These are phyloP conservation scores for Phasianus colchicus DNA, from an alignment of 2,113 vertebrate genomes.

Conservation along the genomic window DNA sequence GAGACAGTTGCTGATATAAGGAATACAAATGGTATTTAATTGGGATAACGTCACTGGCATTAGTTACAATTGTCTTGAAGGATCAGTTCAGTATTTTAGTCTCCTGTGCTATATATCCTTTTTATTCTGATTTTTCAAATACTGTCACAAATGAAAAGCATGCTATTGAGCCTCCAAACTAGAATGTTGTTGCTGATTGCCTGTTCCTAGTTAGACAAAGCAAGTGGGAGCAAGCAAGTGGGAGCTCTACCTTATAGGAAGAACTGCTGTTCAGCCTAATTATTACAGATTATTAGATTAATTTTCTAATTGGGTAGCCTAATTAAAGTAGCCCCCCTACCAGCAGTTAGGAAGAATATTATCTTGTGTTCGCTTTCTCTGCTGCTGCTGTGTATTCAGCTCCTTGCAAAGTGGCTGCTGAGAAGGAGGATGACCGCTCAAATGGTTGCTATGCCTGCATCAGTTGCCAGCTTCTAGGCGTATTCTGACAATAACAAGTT, in stretches of 20 bases:
- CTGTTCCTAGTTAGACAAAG: not conserved
- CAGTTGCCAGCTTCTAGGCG: constrained; percentile 57
- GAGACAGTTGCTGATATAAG: not conserved
- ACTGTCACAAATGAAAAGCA: not conserved
- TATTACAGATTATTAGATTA: constrained; percentile 69
- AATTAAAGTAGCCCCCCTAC: constrained; percentile 46
- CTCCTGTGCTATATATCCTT: not conserved
- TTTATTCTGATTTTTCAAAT: not conserved
- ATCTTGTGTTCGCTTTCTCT: not conserved
- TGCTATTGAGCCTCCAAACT: not conserved
- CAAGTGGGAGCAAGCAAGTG: not conserved
- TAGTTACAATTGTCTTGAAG: not conserved
- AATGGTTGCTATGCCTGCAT: constrained; percentile 31
- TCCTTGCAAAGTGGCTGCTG: constrained; percentile 17
- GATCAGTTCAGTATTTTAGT: not conserved
- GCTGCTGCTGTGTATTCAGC: constrained; percentile 37
- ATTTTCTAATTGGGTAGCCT: constrained; percentile 63
- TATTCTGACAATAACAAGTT: constrained; percentile 73
- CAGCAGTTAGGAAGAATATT: constrained; percentile 48
- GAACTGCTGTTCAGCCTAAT: constrained; percentile 55
- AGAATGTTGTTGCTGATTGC: not conserved
- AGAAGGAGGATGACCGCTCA: constrained; percentile 52
- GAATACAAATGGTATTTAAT: not conserved
- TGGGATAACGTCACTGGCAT: not conserved
- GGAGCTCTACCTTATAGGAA: not conserved